These are phyloP conservation scores for Meriones unguiculatus DNA, from an alignment of 2,113 vertebrate genomes.

Conservation along the genomic window DNA sequence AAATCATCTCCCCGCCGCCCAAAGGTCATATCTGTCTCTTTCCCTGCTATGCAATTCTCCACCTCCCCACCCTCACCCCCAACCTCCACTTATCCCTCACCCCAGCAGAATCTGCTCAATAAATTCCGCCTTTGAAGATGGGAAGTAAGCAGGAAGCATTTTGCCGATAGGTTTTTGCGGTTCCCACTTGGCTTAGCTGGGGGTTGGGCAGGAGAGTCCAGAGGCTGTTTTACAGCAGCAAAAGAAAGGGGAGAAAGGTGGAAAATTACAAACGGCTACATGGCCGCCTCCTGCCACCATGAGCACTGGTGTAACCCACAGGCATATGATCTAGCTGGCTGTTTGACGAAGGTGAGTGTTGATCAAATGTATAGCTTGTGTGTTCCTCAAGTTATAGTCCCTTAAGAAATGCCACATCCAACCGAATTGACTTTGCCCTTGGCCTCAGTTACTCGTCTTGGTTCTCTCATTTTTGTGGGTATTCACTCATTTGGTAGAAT, in stretches of 20 bases:
- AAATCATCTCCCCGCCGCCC: not conserved
- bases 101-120: not conserved
- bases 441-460: not conserved
- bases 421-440: not conserved
- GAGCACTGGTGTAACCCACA: fast-evolving
- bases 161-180: not conserved
- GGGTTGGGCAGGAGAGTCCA: not conserved
- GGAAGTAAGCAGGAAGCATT: not conserved
- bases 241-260: not conserved
- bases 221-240: not conserved
- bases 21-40: not conserved
- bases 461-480: not conserved
- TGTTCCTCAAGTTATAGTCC: not conserved
- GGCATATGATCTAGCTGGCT: not conserved
- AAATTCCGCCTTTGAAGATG: not conserved
- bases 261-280: not conserved
- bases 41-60: not conserved
- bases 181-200: not conserved
- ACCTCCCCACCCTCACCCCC: not conserved
- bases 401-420: not conserved
- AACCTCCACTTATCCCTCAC: not conserved
- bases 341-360: fast-evolving
- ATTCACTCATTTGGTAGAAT: not conserved
- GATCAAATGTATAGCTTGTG: not conserved
- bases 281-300: not conserved